Conservation (phyloP, 2,113 vertebrate species). For the Hypanus sabinus region DNA sequence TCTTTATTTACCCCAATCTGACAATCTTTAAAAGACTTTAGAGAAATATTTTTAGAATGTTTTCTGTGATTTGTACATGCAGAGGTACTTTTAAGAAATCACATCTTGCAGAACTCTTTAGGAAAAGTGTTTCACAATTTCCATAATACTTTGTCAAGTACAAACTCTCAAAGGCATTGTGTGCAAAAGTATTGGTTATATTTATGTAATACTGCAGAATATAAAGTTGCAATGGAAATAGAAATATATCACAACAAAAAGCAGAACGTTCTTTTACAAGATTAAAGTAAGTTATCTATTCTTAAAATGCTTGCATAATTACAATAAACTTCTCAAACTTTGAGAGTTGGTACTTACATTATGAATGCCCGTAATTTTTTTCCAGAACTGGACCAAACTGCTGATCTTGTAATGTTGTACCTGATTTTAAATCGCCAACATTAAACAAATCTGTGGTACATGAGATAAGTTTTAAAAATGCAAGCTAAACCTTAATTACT, state of each 20-base stretch:
- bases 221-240: background rate
- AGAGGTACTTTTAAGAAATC: background rate
- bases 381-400: background rate
- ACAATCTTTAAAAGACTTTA: background rate
- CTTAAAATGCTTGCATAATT: background rate
- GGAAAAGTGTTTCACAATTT: background rate
- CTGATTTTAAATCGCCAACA: background rate
- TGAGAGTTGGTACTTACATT: background rate
- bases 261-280: no score
- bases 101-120: background rate
- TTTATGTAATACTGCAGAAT: background rate
- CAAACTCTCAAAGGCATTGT: background rate
- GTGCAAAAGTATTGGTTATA: no score
- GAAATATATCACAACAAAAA: background rate
- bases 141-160: background rate
- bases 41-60: background rate
- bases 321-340: background rate
- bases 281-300: background rate
- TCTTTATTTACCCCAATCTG: background rate
- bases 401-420: background rate
- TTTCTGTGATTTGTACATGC: background rate
- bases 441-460: background rate
- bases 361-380: background rate
- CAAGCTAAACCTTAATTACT: background rate
- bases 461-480: conserved; percentile 7